These are phyloP conservation scores for Callionymus lyra DNA, from an alignment of 2,113 vertebrate genomes.

Conservation along the genomic window DNA sequence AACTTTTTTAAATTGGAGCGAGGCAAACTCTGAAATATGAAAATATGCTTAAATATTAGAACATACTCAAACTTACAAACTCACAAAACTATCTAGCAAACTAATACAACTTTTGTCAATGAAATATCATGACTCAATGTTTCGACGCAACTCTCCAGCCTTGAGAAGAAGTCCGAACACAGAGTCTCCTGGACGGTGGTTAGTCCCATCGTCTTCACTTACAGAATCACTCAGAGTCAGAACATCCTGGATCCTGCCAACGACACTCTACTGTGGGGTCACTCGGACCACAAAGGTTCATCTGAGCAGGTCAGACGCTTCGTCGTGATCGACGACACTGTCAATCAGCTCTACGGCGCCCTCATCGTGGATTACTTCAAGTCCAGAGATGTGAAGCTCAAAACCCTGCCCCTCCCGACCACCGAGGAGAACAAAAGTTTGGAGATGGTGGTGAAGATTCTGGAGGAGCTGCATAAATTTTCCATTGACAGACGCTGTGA, in stretches of 20 bases:
- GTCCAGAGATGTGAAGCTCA: constrained; percentile 49
- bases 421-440: constrained; percentile 71
- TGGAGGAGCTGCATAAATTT: constrained; percentile 68
- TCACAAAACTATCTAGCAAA: too few species aligned
- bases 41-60: too few species aligned
- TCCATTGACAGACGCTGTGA: constrained; percentile 61
- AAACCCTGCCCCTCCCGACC: constrained; percentile 64
- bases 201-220: constrained; percentile 68
- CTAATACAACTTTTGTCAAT: too few species aligned
- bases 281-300: constrained; percentile 35
- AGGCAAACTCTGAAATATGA: too few species aligned
- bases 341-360: constrained; percentile 62
- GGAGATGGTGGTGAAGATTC: constrained; percentile 63
- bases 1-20: too few species aligned
- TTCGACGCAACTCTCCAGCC: constrained; percentile 30
- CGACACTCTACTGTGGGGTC: constrained; percentile 65
- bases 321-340: constrained; percentile 66
- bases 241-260: constrained; percentile 63
- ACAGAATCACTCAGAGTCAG: constrained; percentile 64
- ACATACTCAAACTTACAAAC: too few species aligned
- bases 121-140: too few species aligned
- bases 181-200: constrained; percentile 67
- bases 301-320: constrained; percentile 61
- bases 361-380: constrained; percentile 62
- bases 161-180: constrained; percentile 44